Conservation (phyloP, 2,888 invertebrate species). For the Tetranychus piercei region DNA sequence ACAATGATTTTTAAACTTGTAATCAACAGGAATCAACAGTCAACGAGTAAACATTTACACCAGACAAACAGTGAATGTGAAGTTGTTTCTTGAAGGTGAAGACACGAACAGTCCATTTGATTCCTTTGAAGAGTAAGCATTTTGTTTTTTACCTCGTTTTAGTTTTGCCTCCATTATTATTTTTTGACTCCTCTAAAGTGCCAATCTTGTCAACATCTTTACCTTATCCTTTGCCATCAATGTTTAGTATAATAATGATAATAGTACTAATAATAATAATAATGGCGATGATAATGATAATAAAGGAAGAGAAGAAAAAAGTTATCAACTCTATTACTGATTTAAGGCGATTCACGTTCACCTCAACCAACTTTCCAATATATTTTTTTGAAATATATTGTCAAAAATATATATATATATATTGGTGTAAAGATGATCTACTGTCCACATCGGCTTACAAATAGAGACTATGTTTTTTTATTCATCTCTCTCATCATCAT, state of each 20-base stretch:
- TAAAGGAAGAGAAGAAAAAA: background rate
- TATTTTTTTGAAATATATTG: background rate
- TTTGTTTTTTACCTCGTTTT: background rate
- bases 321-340: background rate
- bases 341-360: background rate
- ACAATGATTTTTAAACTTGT: no score
- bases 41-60: no score
- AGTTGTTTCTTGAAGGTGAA: no score
- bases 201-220: background rate
- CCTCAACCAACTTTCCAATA: background rate
- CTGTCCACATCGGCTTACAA: background rate
- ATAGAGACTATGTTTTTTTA: background rate
- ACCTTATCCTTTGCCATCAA: background rate
- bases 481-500: background rate
- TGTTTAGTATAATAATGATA: background rate
- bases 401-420: background rate
- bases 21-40: no score
- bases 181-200: no score
- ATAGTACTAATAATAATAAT: background rate
- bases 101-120: no score
- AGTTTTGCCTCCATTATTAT: no score
- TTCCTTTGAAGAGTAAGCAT: background rate
- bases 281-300: background rate
- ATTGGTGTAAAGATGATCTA: background rate
- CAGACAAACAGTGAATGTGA: no score